Conservation (phyloP, 2,113 vertebrate genomes). For the Neodontobutis hainanensis region DNA sequence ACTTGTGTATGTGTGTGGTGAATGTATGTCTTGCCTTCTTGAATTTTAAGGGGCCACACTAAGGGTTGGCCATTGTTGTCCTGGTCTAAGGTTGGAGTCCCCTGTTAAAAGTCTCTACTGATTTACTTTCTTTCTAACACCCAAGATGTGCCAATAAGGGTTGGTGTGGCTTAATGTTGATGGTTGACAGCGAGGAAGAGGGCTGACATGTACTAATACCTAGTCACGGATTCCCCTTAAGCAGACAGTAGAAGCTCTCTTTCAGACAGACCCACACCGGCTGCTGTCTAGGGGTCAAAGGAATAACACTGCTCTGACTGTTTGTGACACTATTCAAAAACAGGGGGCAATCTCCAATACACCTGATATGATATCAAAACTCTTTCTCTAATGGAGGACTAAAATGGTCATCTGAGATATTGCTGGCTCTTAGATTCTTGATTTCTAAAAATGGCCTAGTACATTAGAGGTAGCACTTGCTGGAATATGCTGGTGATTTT, state of each 20-base stretch:
- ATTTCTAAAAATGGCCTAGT: slow-evolving; percentile 43
- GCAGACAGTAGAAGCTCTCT: slow-evolving; percentile 23
- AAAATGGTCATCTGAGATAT: slow-evolving; percentile 45
- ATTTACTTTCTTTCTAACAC: slow-evolving; percentile 51
- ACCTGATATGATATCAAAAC: slow-evolving; percentile 68
- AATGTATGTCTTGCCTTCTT: slow-evolving; percentile 39
- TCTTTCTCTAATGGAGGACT: slow-evolving; percentile 48
- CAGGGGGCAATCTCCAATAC: slow-evolving; percentile 47
- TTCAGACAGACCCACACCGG: slow-evolving; percentile 23
- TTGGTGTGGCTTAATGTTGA: slow-evolving; percentile 54
- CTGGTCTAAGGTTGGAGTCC: slow-evolving; percentile 56
- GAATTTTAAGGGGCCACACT: slow-evolving; percentile 47
- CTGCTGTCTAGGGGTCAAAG: slow-evolving; percentile 32
- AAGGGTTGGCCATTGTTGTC: slow-evolving; percentile 53
- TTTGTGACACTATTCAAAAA: slow-evolving; percentile 35
- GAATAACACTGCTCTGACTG: slow-evolving; percentile 7
- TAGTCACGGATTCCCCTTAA: slow-evolving; percentile 27
- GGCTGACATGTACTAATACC: slow-evolving; percentile 31
- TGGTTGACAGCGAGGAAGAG: slow-evolving; percentile 39
- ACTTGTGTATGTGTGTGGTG: slow-evolving; percentile 37
- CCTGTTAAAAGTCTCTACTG: slow-evolving; percentile 45
- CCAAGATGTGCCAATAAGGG: slow-evolving; percentile 49
- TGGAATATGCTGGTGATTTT: slow-evolving; percentile 25
- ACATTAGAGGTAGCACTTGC: slow-evolving; percentile 28
- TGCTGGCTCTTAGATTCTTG: slow-evolving; percentile 38